Evolutionary conservation across 64 coral and sea anemone species (phyloP).

Genomic region (Stylophora pistillata): DNA sequence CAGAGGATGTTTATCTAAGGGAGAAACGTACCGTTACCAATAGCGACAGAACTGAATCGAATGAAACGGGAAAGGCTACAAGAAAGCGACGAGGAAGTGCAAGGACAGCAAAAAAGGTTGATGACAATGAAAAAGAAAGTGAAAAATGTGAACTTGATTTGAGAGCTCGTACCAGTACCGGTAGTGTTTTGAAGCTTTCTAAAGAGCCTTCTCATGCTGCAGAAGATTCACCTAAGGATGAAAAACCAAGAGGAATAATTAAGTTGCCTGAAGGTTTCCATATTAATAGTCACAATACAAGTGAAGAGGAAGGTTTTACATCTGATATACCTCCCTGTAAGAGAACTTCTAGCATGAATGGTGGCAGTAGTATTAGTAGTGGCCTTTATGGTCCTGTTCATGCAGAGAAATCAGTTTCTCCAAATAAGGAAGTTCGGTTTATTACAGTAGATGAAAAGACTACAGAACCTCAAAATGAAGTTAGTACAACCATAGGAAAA

Average conservation of each 20-base stretch:
- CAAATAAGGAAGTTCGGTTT: background rate
- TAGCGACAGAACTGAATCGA: background rate
- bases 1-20: constrained; percentile 11
- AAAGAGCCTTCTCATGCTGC: background rate
- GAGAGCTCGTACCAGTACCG: constrained; percentile 30
- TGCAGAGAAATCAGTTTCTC: too few relatives aligned
- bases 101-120: background rate
- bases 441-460: background rate
- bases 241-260: constrained; percentile 39
- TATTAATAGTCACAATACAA: constrained; percentile 10
- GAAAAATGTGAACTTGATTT: constrained; percentile 18
- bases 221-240: constrained; percentile 23
- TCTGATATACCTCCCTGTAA: background rate
- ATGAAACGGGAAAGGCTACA: background rate
- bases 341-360: background rate
- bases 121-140: background rate
- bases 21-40: background rate
- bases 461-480: background rate
- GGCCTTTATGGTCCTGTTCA: background rate
- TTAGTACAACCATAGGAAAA: background rate
- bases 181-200: constrained; percentile 42
- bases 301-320: background rate
- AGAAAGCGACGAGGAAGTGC: constrained; percentile 6
- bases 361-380: background rate
- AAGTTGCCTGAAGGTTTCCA: constrained; percentile 51